Evolutionary conservation across 23 tunicate species (phyloP).

Genomic region (Ascidia mentula): DNA sequence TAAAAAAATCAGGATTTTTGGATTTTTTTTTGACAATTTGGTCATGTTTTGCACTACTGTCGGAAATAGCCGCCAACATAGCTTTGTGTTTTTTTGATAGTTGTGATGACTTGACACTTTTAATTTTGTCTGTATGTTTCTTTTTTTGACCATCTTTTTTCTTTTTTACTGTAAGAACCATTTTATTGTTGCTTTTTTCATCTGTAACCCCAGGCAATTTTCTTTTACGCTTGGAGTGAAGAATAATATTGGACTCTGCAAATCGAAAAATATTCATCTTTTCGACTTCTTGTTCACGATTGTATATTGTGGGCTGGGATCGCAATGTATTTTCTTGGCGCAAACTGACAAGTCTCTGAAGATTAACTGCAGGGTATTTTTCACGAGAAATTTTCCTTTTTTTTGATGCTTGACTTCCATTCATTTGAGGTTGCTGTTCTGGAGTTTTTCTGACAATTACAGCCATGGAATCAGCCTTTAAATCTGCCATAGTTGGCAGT

Average conservation of each 20-base stretch:
- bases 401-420: too few relatives aligned
- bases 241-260: neutral
- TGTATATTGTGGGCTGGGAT: neutral
- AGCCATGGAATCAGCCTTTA: too few relatives aligned
- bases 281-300: neutral
- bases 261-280: constrained; percentile 5
- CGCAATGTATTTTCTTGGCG: neutral
- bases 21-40: too few relatives aligned
- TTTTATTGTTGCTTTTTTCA: neutral
- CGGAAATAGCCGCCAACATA: too few relatives aligned
- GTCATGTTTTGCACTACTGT: too few relatives aligned
- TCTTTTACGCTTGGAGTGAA: neutral
- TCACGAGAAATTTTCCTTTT: neutral
- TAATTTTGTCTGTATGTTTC: neutral
- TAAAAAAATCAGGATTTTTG: too few relatives aligned
- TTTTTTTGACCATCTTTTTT: neutral
- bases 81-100: too few relatives aligned
- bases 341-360: neutral
- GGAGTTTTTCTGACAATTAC: too few relatives aligned
- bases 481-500: too few relatives aligned
- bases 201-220: neutral
- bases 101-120: too few relatives aligned
- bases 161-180: neutral
- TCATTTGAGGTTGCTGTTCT: too few relatives aligned
- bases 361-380: neutral